Base-by-base conservation (phyloP, 2,888 invertebrate species). In the Invenusta paracnida region DNA sequence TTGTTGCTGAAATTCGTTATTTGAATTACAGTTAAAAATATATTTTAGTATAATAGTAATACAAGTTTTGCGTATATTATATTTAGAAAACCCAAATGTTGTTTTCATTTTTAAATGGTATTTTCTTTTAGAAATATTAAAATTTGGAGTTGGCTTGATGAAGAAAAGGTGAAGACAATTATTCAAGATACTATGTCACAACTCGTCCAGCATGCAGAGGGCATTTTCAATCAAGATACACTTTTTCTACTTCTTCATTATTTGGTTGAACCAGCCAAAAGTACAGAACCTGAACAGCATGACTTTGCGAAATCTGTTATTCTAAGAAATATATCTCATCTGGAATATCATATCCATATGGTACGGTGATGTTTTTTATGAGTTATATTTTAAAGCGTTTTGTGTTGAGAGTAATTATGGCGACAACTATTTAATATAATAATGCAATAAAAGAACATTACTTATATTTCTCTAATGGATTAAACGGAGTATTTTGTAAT, bases 161-260 rank as follows among this genome's bases (percentile, higher is more conserved):
- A 27, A 23, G 79, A 27, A 5, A 96, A 97, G 92, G 97, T 98
- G 82, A 97, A 96, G 90, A 96, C 95, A 87, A 97, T 98, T 91
- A 97, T 98, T 95, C 92, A 98, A 89, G 98, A 98, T 91, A 96
- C 98, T 85, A 93, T 98, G 88, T 95, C 95, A 89, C 97, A 98
- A 0, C 93, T 98, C 73, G 96, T 98, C 89, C 95, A 96, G 28
- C 98, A 98, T 92, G 96, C 96, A 2, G 98, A 98, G 91, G 94
- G 27, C 23, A 79, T 79, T 27, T 11, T 79, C 5, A n/a, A 5
- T n/a, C 79, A 79, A n/a, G 79, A 79, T 2, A 79, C 27, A 11
- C 5, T 79, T 5, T 25, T 5, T n/a, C 27, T 79, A 11, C n/a
- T 79, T 2, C 79, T 79, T n/a, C 23, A 79, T 25, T 79, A 25